Evolutionary conservation across 2,888 invertebrate species (phyloP).

Genomic region (Xanthia togata): DNA sequence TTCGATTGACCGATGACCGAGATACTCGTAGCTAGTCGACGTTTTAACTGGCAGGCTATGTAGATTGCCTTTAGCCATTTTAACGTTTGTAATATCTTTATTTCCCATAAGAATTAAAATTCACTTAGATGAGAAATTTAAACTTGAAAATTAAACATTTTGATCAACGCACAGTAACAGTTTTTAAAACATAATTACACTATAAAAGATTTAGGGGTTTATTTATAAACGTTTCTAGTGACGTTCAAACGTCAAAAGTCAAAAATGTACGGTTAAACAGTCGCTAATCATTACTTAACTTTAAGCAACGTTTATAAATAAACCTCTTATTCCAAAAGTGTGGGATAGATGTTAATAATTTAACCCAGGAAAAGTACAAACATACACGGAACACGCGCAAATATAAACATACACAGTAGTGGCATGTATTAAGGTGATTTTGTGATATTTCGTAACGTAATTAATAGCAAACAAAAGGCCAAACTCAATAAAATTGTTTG

Average conservation of each 20-base stretch:
- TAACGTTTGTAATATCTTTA: neutral
- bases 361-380: neutral
- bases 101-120: neutral
- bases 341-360: too few species aligned
- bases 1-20: conserved; percentile 36
- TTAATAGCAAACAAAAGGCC: neutral
- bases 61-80: neutral
- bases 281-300: too few species aligned
- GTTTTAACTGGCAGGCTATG: conserved; percentile 3
- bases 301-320: too few species aligned
- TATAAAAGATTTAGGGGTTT: neutral
- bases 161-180: neutral
- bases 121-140: neutral
- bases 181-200: neutral
- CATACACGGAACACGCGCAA: neutral
- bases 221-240: too few species aligned
- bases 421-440: neutral
- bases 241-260: too few species aligned
- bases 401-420: neutral
- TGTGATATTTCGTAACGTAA: neutral
- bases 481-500: neutral
- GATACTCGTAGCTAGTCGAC: neutral
- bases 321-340: too few species aligned
- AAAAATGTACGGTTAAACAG: too few species aligned
- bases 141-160: neutral